Evolutionary conservation across 1,140 invertebrate species (phyloP).

Genomic region (Diorhabda sublineata): DNA sequence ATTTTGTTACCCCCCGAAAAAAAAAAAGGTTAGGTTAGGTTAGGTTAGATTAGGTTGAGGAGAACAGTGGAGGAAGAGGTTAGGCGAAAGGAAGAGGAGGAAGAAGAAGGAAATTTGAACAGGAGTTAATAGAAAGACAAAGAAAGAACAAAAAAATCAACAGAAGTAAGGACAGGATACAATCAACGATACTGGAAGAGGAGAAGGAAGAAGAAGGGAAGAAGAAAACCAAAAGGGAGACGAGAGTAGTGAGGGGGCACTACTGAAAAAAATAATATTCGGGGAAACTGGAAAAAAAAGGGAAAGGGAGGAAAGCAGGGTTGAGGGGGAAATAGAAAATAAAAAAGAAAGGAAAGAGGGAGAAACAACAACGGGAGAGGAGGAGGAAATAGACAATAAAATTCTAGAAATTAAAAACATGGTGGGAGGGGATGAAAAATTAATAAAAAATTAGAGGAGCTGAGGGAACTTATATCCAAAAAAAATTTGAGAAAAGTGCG

Average conservation of each 20-base stretch:
- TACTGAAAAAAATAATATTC: no score
- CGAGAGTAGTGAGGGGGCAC: no score
- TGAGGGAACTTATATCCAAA: no score
- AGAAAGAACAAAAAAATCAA: no score
- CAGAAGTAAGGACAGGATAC: no score
- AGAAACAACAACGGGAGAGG: not conserved
- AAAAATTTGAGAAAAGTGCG: no score
- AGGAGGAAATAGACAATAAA: not conserved
- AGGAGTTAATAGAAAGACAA: not conserved
- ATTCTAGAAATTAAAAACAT: no score
- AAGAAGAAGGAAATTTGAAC: not conserved
- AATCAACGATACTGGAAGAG: not conserved
- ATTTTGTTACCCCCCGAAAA: conserved; percentile 6
- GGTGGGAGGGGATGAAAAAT: no score
- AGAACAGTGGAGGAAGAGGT: not conserved
- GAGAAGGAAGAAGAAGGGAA: not conserved
- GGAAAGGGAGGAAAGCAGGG: no score
- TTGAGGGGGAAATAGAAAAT: no score
- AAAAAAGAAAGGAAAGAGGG: not conserved
- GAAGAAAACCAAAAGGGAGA: not conserved
- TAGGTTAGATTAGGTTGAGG: conserved; percentile 9
- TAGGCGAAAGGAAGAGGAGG: not conserved
- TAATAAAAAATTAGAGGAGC: no score
- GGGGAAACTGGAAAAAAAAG: no score
- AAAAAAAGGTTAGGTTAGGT: conserved; percentile 6